These are phyloP conservation scores for Phalacrocorax pelagicus DNA, from an alignment of 2,113 vertebrate genomes.

Conservation along the genomic window DNA sequence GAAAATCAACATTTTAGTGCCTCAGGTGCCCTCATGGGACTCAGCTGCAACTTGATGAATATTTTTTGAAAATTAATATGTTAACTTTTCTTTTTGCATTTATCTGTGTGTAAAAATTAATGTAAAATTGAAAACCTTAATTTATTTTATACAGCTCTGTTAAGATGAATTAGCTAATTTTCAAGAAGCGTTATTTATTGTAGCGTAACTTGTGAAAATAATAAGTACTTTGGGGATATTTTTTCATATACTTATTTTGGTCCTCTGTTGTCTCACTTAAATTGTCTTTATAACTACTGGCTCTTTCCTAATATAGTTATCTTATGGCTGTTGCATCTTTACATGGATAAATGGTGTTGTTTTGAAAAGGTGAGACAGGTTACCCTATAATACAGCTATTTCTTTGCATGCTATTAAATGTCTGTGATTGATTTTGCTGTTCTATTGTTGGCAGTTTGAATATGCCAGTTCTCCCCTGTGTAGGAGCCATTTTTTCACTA, in stretches of 20 bases:
- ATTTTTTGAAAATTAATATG: neutral
- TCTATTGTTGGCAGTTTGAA: neutral
- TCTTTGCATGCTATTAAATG: neutral
- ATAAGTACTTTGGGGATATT: neutral
- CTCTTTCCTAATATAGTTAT: neutral
- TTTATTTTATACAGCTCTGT: neutral
- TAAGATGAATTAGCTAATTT: neutral
- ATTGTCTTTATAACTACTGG: neutral
- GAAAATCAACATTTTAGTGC: neutral
- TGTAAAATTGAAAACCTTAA: neutral
- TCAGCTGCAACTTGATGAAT: neutral
- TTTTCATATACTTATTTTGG: neutral
- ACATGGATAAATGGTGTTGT: neutral
- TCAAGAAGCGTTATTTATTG: neutral
- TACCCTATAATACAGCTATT: neutral
- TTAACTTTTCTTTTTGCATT: neutral
- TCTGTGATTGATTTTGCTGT: neutral
- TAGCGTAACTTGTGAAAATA: neutral
- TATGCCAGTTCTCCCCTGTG: neutral
- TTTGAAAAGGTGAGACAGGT: slow-evolving; percentile 6
- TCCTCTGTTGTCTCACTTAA: neutral
- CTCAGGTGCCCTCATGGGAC: neutral
- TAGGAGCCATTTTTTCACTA: neutral
- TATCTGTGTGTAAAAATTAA: neutral
- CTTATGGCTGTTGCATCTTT: neutral